Evolutionary conservation across 2,797 vertebrate genomes (phyloP), one percentile per base, ranked within the genome.

Genomic region (Serranus cabrilla): DNA sequence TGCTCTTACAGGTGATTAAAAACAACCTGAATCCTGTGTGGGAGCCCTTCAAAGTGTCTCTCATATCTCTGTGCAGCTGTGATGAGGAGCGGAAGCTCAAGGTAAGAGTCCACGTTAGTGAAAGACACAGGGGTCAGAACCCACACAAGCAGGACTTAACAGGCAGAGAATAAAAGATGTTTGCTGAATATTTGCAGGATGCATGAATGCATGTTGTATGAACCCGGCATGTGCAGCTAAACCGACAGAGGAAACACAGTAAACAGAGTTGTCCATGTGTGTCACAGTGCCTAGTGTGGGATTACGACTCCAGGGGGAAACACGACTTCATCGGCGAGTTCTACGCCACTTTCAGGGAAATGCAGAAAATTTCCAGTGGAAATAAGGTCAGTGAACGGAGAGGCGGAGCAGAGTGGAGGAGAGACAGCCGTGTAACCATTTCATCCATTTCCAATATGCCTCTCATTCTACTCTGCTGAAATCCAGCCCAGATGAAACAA

Each of bases 271-370:
- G 50, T 87, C 11, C 86, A 40, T 87, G 69, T 86, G 65, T 66
- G 60, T 43, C 67, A 52, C 79, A 98, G 98, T 95, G 97, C 17
- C 94, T 99, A 27, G 96, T 99, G 86, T 99, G 97, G 96, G 98
- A 99, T 92, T 96, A 97, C 25, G 97, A 99, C 93, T 98, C 97
- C 0, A 94, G 97, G 7, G 97, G 97, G 64, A 99, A 99, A 68
- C 98, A 99, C 0, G 97, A 99, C 93, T 98, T 97, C 95, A 99
- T 99, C 0, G 98, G 98, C 0, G 97, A 98, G 89, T 99, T 99
- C 92, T 96, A 96, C 79, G 95, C 98, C 81, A 97, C 96, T 63
- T 99, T 99, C 25, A 95, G 94, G 86, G 97, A 99, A 91, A 97
- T 98, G 97, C 98, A 98, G 94, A 96, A 94, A 82, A 96, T 95